Evolutionary conservation across 2,888 invertebrate genomes (phyloP).

Genomic region (Caenorhabditis zanzibari): DNA sequence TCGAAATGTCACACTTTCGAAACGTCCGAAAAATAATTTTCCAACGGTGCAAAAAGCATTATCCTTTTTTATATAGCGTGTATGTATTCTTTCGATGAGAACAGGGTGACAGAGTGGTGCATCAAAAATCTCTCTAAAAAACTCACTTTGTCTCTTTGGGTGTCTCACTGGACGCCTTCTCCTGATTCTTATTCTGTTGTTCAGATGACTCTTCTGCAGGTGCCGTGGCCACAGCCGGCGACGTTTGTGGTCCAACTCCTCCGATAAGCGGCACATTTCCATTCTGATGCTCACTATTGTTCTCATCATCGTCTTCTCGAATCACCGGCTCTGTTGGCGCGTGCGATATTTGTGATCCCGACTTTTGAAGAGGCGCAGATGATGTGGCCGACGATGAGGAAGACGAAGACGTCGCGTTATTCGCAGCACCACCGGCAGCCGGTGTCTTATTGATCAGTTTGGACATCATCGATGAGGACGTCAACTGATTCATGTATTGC

Average conservation of each 20-base stretch:
- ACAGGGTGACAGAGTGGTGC: background rate
- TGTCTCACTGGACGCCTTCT: slow-evolving; percentile 63
- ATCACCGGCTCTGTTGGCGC: slow-evolving; percentile 82
- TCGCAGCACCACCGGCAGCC: slow-evolving; percentile 13
- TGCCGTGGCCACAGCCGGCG: background rate
- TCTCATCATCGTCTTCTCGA: slow-evolving; percentile 82
- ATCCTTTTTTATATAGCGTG: background rate
- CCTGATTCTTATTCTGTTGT: slow-evolving; percentile 12
- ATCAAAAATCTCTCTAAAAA: background rate
- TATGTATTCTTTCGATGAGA: background rate
- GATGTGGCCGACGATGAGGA: slow-evolving; percentile 19
- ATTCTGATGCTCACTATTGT: slow-evolving; percentile 67
- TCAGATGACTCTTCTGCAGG: slow-evolving; percentile 26
- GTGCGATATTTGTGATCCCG: slow-evolving; percentile 80
- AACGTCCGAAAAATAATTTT: too few species aligned
- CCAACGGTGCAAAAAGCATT: background rate
- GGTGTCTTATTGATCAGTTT: slow-evolving; percentile 59
- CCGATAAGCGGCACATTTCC: slow-evolving; percentile 63
- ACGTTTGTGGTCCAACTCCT: slow-evolving; percentile 35
- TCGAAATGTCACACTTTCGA: too few species aligned
- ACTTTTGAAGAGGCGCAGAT: slow-evolving; percentile 70
- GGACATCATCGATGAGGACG: slow-evolving; percentile 66
- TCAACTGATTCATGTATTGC: slow-evolving; percentile 64
- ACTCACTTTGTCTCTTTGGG: slow-evolving; percentile 72
- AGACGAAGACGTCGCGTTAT: slow-evolving; percentile 4